Base-by-base conservation (phyloP, 1,140 invertebrate species). In the Rhyzopertha dominica region DNA sequence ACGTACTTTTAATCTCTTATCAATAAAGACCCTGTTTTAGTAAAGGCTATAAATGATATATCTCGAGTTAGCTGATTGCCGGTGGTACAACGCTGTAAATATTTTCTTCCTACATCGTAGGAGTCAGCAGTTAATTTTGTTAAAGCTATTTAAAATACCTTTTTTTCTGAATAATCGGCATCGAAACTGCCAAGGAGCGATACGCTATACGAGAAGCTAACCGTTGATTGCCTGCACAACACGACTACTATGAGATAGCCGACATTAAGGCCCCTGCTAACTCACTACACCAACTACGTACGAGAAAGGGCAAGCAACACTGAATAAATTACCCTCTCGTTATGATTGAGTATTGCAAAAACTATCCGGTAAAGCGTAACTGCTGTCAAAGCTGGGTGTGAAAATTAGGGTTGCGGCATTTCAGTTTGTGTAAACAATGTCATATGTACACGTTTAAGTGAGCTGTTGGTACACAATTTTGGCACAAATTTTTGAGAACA, bases 171-270 rank as follows among this genome's bases (percentile, higher is more conserved):
- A n/a, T n/a, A n/a, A n/a, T n/a, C n/a, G n/a, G n/a, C n/a, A n/a
- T n/a, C n/a, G n/a, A n/a, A n/a, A n/a, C n/a, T n/a, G n/a, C n/a
- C n/a, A n/a, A n/a, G n/a, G n/a, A n/a, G n/a, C n/a, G n/a, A n/a
- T n/a, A n/a, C 35, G 35, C 41, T 43, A 58, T 47, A 59, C 50
- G 51, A 45, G 49, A 61, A 58, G 56, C 52, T 57, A 57, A 58
- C 53, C 43, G 53, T 57, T 56, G 54, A 58, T 58, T 61, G 58
- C 56, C 56, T 61, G 56, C 59, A 61, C 59, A 61, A 61, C 59
- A 61, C 59, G 59, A 61, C 59, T 55, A 51, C 56, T 58, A 56
- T 58, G 43, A 59, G 44, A 59, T 56, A 58, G 55, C 53, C 50
- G 48, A 60, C 55, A 58, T 58, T 59, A 58, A 58, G 55, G 58